Base-by-base conservation (phyloP, 2,888 invertebrate species). In the Eretmocerus hayati region DNA sequence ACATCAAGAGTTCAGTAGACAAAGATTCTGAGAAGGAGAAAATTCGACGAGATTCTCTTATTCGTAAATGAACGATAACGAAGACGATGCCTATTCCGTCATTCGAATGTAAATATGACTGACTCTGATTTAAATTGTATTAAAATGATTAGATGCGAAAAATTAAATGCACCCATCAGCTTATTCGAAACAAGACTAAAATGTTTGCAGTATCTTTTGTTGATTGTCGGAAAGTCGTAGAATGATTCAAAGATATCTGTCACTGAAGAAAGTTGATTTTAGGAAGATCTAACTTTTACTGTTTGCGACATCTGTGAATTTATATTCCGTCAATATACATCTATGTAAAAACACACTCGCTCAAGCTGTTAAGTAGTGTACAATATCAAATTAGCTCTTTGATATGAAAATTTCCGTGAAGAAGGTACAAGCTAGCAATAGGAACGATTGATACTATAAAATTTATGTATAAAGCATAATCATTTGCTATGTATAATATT, bases 61-160 rank as follows among this genome's bases (percentile, higher is more conserved):
- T 42, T 31, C 30, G 40, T 26, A 40, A 45, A 40, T 41, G 46
- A 32, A 40, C 40, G 32, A 21, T 23, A 31, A 16, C 23, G 26
- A 45, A 36, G 35, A 43, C 36, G 48, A 18, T 11, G 30, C 26
- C 46, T 50, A 45, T 50, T 33, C 46, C 40, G 33, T 32, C 40
- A 19, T 36, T 30, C 35, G 32, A 42, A 42, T 53, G 53, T 53
- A 53, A 48, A 53, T 53, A 53, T 40, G 22, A 43, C 48, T 50
- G 46, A 50, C 20, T 20, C 48, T 53, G 46, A 53, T 50, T 53
- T 48, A 47, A 45, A 39, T 47, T 32, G 31, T 5, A 22, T 42
- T 43, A 30, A 22, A 26, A 43, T 46, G 40, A 49, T 32, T 42
- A 33, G 30, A 50, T 49, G 13, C 21, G 48, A 13, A 37, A 44